Base-by-base conservation (phyloP, 2,888 invertebrate species). In the Griposia aprilina region DNA sequence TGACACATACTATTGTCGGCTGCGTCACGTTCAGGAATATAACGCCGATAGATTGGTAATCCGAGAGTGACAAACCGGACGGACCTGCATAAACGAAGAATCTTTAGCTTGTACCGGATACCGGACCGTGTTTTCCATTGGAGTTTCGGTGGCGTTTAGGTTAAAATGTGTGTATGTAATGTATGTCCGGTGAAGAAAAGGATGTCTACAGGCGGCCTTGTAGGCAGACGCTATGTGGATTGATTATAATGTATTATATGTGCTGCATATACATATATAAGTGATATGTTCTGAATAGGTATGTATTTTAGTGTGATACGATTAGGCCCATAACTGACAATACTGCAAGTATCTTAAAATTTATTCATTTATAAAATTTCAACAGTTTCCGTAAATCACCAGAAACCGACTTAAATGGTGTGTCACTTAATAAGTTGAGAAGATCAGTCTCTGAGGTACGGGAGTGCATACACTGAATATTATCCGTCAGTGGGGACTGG, bases 1-100 rank as follows among this genome's bases (percentile, higher is more conserved):
- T 88, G 67, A 92, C 92, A 78, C 95, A 95, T 52, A 93, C 67
- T 17, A 84, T 68, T n/a, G 75, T 85, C 2, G 75, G 30, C 5
- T 81, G 81, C 0, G 80, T 90, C 6, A 73, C 50, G 45, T 92
- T 90, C 5, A 93, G 57, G 79, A 89, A 92, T 13, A 91, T 79
- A 45, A 90, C 78, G 17, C 94, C 94, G 45, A 93, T 80, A 5
- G 89, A 83, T 69, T 83, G 74, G 55, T 75, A 71, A 20, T 82
- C 66, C 11, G 82, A 30, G 5, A 60, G 10, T 2, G 72, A 50
- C 41, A 76, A 30, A 17, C 60, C 71, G 41, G 68, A 50, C 11
- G 59, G 17, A 72, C 55, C 87, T 87, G 74, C 36, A 62, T n/a
- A 67, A 74, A 65, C 6, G 23, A 55, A 45, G 0, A 50, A n/a